These are phyloP conservation scores for Acropternis orthonyx DNA, from an alignment of 2,797 vertebrate species.

Conservation along the genomic window DNA sequence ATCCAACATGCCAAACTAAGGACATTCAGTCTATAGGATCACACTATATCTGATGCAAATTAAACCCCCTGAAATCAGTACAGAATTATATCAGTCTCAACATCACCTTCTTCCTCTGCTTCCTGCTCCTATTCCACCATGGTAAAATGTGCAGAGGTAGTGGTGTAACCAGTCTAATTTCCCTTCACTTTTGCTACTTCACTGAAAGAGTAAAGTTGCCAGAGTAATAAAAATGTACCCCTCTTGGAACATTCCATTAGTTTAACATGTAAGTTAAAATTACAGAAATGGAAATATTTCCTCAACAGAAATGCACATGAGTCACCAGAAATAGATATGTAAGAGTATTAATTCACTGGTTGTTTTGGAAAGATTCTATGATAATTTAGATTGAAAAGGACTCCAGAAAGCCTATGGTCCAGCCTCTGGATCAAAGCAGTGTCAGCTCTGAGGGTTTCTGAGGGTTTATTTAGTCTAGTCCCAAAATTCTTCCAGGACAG, in stretches of 20 bases:
- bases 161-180: not conserved
- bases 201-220: not conserved
- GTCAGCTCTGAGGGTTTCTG: not conserved
- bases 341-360: not conserved
- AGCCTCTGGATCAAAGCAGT: not conserved
- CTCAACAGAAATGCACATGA: not conserved
- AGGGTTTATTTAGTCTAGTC: not conserved
- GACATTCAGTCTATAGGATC: not conserved
- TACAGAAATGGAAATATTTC: not conserved
- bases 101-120: not conserved
- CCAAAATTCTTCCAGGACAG: not conserved
- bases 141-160: not conserved
- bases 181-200: not conserved
- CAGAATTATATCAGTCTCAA: not conserved
- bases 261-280: not conserved
- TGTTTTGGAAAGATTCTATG: not conserved
- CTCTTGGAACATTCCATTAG: not conserved
- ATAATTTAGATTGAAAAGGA: not conserved
- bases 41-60: not conserved
- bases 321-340: not conserved
- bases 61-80: not conserved
- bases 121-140: not conserved
- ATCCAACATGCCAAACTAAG: not conserved
- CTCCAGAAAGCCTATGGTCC: not conserved
- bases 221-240: not conserved